phyloP scores from a whole-genome alignment of 2,113 vertebrate genomes.

The Rhipidura dahli region DNA sequence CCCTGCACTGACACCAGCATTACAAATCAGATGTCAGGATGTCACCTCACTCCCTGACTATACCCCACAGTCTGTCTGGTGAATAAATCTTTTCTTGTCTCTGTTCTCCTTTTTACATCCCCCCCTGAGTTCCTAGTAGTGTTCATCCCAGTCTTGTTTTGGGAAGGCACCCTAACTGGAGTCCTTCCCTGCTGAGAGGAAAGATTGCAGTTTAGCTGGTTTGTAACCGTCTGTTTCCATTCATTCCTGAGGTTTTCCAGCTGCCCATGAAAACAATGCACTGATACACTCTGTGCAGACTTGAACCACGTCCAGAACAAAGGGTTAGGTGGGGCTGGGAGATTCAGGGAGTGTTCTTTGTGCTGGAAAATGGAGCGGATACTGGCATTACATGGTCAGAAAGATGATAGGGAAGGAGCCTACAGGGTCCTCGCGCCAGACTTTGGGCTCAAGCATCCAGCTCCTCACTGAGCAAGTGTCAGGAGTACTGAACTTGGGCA shows the following conservation, averaged over 20 bases:
- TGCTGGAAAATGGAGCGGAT: background rate
- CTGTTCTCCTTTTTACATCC: background rate
- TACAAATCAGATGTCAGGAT: background rate
- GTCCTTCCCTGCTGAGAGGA: background rate
- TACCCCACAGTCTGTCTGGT: background rate
- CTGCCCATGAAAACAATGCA: constrained; percentile 31
- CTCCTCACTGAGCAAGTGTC: background rate
- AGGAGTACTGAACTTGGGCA: background rate
- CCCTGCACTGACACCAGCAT: accelerated
- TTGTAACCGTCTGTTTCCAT: constrained; percentile 45
- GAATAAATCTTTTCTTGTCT: background rate
- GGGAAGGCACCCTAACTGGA: background rate
- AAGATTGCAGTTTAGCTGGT: background rate
- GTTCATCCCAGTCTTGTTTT: background rate
- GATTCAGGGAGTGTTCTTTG: background rate
- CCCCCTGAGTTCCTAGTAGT: background rate
- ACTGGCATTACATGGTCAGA: background rate
- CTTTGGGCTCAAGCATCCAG: background rate
- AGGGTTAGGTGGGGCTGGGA: background rate
- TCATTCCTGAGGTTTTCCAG: constrained; percentile 60
- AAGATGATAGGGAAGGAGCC: background rate
- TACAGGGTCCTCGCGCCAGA: background rate
- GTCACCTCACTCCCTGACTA: background rate
- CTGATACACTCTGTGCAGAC: constrained; percentile 29
- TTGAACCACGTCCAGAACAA: background rate